Base-by-base conservation (phyloP, 2,888 invertebrate species). In the Stenotaenia linearis region DNA sequence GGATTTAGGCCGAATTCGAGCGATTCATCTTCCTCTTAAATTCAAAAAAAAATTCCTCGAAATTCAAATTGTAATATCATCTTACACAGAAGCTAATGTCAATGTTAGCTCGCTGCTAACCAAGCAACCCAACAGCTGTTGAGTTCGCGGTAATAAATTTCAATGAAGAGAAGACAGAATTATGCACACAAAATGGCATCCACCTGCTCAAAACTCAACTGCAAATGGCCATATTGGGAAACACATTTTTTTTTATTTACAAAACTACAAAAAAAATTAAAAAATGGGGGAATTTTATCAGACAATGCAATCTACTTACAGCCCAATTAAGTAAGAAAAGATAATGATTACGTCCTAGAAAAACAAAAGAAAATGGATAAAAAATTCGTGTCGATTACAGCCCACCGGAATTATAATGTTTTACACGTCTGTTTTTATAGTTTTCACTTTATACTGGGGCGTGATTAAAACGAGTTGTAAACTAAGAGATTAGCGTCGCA, bases 131-230 rank as follows among this genome's bases (percentile, higher is more conserved):
- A 69, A 69, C 69, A 69, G 69, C 69, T 69, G 69, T 28, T 69
- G 25, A 69, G 69, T 69, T 69, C 69, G 10, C 69, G 69, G 69
- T 69, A 69, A 69, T 69, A 69, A 69, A 69, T 69, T 69, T 69
- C 69, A 28, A 69, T 69, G 69, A 50, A 50, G 50, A 28, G 69
- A 23, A 28, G 69, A 69, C 69, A 69, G 69, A 69, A 50, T 50
- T 50, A 50, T 50, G 18, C 18, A n/a, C 50, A 50, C 50, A 50
- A 69, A 69, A 69, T 69, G 69, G 28, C 28, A 69, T 69, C 69
- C 69, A 69, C 69, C 69, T 69, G 69, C 69, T 69, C 28, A 6
- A 69, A 69, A 23, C 28, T 15, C 69, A 69, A 45, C 45, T 45
- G n/a, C 18, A 69, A 69, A 12, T 25, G 10, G 69, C 69, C 69